These are phyloP conservation scores for Rapana venosa DNA, from an alignment of 2,888 invertebrate species.

Conservation along the genomic window DNA sequence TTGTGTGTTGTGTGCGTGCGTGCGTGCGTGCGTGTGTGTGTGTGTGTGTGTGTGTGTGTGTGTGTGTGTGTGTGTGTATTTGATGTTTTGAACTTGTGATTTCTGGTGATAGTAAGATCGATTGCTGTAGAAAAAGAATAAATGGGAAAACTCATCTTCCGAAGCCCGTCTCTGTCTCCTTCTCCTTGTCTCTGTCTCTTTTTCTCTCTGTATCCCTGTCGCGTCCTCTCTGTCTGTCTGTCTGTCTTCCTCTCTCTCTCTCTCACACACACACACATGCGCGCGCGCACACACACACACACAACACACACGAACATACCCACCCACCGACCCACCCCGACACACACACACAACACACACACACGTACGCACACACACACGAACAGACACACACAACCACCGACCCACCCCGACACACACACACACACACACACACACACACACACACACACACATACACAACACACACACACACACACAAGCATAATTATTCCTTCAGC, in stretches of 20 bases:
- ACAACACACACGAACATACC: not conserved
- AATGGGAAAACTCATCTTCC: no score
- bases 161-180: not conserved
- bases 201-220: not conserved
- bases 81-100: no score
- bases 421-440: no score
- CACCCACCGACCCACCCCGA: not conserved
- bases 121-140: no score
- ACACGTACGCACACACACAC: not conserved
- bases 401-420: not conserved
- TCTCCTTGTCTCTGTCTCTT: not conserved
- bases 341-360: not conserved
- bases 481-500: no score
- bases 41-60: not conserved
- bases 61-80: no score
- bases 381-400: not conserved
- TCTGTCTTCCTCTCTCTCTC: no score
- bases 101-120: no score
- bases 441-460: no score
- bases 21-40: not conserved
- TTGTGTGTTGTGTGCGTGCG: not conserved
- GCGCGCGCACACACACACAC: not conserved
- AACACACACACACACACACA: no score
- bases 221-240: not conserved
- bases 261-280: not conserved